Conservation (phyloP, 2,888 invertebrate genomes). For the Microdon myrmicae region DNA sequence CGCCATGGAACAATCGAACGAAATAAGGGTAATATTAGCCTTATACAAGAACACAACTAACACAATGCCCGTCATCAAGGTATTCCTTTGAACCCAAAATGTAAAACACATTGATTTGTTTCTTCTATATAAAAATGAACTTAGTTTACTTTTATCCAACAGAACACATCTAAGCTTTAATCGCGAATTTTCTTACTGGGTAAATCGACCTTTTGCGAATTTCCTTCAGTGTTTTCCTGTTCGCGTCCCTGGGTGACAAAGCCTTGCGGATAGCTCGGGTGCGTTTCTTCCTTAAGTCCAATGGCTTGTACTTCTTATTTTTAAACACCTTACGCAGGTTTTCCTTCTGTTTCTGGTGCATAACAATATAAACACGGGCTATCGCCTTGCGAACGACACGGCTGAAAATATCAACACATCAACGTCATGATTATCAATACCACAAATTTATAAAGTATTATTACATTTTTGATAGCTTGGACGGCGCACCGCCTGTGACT, state of each 20-base stretch:
- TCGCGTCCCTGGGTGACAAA: constrained; percentile 85
- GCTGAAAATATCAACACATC: constrained; percentile 96
- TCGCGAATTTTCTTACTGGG: constrained; percentile 91
- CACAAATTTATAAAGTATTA: neutral
- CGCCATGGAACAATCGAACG: too few relatives aligned
- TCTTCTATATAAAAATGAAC: neutral
- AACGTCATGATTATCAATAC: constrained; percentile 82
- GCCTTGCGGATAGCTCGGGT: constrained; percentile 94
- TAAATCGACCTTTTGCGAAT: constrained; percentile 86
- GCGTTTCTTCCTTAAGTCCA: constrained; percentile 96
- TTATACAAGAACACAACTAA: too few relatives aligned
- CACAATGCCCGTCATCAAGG: too few relatives aligned
- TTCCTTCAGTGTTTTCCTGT: constrained; percentile 89
- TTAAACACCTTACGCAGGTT: constrained; percentile 92
- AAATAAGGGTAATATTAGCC: too few relatives aligned
- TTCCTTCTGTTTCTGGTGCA: constrained; percentile 99
- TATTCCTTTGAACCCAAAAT: too few relatives aligned
- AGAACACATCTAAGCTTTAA: constrained; percentile 81
- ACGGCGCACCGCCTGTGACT: constrained; percentile 98
- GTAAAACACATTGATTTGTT: too few relatives aligned
- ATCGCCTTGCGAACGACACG: constrained; percentile 98
- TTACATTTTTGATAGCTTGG: constrained; percentile 98
- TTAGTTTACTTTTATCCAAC: neutral
- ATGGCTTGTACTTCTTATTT: constrained; percentile 95
- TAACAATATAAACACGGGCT: constrained; percentile 97